Evolutionary conservation across 2,797 vertebrate genomes (phyloP), one percentile per base, ranked within the genome.

Genomic region (Malurus splendens): DNA sequence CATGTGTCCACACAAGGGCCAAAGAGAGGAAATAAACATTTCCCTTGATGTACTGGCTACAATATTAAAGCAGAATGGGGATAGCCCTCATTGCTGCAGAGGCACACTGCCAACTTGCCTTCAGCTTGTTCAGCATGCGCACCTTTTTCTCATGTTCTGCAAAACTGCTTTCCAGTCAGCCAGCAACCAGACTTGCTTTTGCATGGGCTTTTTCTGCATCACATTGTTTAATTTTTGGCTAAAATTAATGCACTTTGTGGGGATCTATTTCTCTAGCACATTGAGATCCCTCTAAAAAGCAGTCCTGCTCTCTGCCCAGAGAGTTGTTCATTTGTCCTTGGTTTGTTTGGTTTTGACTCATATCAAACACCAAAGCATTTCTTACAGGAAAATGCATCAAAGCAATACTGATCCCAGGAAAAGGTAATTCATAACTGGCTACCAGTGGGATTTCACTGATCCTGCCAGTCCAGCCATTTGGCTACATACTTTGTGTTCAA

Each of bases 41-140:
- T 81, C 5, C 14, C 14, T 59, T 65, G 33, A 0, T 54, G 13
- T 28, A 5, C 33, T 18, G 15, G n/a, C 19, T 71, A 2, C 18
- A 51, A 19, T 25, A 14, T 22, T 19, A 39, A 50, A 38, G 12
- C 15, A 75, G 18, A 50, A 2, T 16, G 8, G 42, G 10, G 13
- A 18, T 33, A 45, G 7, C 12, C n/a, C 6, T 68, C 10, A 7
- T 3, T 27, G 23, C 32, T 23, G 12, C 39, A 75, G 39, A 30
- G 14, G 14, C 30, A 44, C 18, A 0, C 8, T 76, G 30, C 18
- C n/a, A 19, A 36, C 14, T 39, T 10, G 1, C 0, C 0, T 50
- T 57, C 50, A 36, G 8, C 44, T 45, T 54, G 17, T 36, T 50
- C 51, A 39, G 7, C 30, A 2, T 6, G 19, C 74, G 15, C 5